phyloP scores from a whole-genome alignment of 2,113 vertebrate genomes.

The human (Homo sapiens) region DNA sequence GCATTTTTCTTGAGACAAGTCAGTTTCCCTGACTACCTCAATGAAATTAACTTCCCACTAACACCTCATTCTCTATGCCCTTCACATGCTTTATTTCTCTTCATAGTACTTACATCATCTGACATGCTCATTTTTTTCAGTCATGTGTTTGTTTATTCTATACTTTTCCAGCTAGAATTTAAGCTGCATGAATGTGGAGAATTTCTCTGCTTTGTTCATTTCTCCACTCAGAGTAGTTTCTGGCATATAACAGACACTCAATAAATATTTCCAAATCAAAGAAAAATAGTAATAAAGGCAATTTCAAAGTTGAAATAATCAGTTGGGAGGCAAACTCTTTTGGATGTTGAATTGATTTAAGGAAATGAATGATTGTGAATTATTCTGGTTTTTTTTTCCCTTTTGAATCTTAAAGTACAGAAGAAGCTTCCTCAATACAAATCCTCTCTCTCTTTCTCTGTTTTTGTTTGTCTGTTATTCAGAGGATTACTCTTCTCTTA shows the following conservation, averaged over 20 bases:
- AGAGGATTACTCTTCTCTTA: neutral
- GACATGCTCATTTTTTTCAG: neutral
- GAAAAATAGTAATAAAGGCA: neutral
- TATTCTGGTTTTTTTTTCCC: neutral
- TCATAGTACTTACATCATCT: neutral
- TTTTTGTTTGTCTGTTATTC: neutral
- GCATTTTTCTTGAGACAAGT: neutral
- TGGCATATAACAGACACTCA: neutral
- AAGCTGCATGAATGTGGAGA: neutral
- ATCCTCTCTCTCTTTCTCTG: neutral
- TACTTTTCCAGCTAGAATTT: neutral
- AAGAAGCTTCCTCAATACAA: neutral
- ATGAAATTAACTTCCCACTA: neutral
- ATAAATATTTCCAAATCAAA: neutral
- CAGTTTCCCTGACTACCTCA: neutral
- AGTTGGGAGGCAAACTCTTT: neutral
- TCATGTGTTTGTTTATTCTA: neutral
- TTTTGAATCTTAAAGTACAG: neutral
- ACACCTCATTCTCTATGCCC: neutral
- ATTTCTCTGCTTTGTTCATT: neutral
- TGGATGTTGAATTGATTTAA: slow-evolving; percentile 7
- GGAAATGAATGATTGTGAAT: neutral
- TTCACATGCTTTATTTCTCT: neutral
- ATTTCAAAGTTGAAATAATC: neutral
- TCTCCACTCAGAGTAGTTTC: neutral